A percentile compares a stretch with the other conserved stretches of the same genome.
phyloP scores from a whole-genome alignment of 2,888 invertebrate genomes.

The Dorcus parallelipipedus region DNA sequence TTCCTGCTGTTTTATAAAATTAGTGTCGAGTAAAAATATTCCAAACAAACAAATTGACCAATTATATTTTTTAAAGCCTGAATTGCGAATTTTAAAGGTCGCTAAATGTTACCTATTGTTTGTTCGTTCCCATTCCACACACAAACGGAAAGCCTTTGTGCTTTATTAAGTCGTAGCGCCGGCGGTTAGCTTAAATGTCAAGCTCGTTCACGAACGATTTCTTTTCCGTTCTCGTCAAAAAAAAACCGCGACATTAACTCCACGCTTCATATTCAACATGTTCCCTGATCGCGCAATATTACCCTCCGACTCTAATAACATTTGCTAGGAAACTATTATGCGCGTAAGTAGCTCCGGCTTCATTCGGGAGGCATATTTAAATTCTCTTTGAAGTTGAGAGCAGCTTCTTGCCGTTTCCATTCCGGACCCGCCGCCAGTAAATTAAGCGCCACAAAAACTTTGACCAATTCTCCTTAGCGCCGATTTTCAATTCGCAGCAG shows the following conservation, averaged over 20 bases:
- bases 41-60: too few species aligned
- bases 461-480: neutral
- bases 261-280: neutral
- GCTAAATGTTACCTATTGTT: too few species aligned
- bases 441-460: neutral
- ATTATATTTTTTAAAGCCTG: too few species aligned
- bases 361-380: neutral
- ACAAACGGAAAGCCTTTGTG: too few species aligned
- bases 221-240: neutral
- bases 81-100: too few species aligned
- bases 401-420: neutral
- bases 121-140: too few species aligned
- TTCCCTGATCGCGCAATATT: neutral
- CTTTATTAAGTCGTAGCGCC: too few species aligned
- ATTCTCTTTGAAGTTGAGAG: conserved; percentile 1
- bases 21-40: too few species aligned
- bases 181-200: too few species aligned
- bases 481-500: neutral
- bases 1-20: too few species aligned
- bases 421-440: neutral
- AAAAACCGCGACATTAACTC: neutral
- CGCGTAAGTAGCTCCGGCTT: neutral
- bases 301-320: conserved; percentile 1
- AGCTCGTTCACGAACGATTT: neutral
- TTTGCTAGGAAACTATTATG: conserved; percentile 2